Base-by-base conservation (phyloP, 2,888 invertebrate species). In the Xylota sylvarum region DNA sequence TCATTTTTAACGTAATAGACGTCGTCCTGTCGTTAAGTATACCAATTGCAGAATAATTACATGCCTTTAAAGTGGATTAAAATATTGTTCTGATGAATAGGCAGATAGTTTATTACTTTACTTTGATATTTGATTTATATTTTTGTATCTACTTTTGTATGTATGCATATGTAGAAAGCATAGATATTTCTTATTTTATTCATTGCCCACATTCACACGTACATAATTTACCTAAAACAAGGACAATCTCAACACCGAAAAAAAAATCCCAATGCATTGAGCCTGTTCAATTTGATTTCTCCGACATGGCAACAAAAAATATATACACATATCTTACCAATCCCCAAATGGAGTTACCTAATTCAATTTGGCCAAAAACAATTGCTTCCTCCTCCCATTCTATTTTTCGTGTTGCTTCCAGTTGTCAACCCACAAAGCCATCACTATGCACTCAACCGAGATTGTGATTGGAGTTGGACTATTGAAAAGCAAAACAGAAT, bases 351-450 rank as follows among this genome's bases (percentile, higher is more conserved):
- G 82, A 77, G 70, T 64, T 72, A 48, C 77, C 70, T 79, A 72
- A 79, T 79, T 79, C 79, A 72, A 79, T 79, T 79, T 79, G 56
- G 46, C 48, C 52, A 56, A 46, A 55, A 79, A 70, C 70, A 77
- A 82, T 82, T 70, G 77, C 48, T 77, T 76, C 52, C n/a, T n/a
- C n/a, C 19, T 19, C 2, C 23, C 23, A 50, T 40, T 30, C 23
- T 9, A 12, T 70, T 62, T 14, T 43, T 43, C n/a, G 62, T 40
- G 37, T 58, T 35, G 60, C 14, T 10, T 52, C 14, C 43, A 43
- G 50, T 50, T 64, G 37, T 40, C 64, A 55, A 48, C 14, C 37
- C 30, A 6, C 65, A 56, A 43, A 40, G 17, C 46, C 52, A 43
- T 62, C 14, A 9, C 60, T 32, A 65, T 79, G 72, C 83, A 78